These are phyloP conservation scores for Dascillus cervinus DNA, from an alignment of 2,888 invertebrate genomes.

Conservation along the genomic window DNA sequence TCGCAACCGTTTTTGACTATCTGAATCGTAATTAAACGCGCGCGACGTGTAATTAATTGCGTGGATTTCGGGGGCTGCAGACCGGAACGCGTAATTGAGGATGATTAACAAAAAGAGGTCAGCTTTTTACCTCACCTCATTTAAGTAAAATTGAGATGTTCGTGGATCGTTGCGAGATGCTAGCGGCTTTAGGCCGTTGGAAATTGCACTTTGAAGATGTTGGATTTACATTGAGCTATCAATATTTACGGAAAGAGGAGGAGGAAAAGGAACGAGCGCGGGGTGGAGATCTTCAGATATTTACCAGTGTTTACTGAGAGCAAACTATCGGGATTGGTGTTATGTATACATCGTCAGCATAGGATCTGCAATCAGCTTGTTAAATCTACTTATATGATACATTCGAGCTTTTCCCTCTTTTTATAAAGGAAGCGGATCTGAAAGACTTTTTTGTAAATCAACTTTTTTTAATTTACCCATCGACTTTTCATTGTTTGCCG, in stretches of 20 bases:
- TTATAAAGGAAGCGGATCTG: too few species aligned
- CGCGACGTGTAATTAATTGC: too few species aligned
- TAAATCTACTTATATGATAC: too few species aligned
- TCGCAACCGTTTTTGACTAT: not conserved
- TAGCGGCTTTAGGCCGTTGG: constrained; percentile 5
- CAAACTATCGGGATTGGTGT: constrained; percentile 19
- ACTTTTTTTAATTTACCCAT: too few species aligned
- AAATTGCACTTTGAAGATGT: constrained; percentile 23
- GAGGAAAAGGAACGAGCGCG: too few species aligned
- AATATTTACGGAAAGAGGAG: constrained; percentile 23
- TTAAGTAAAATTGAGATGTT: not conserved
- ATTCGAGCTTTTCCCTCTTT: too few species aligned
- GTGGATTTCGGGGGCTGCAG: too few species aligned
- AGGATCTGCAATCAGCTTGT: too few species aligned
- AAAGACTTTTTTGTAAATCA: too few species aligned
- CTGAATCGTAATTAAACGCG: too few species aligned
- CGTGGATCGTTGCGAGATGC: not conserved
- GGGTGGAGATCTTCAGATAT: constrained; percentile 19
- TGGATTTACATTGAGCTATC: constrained; percentile 25
- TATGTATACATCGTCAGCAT: constrained; percentile 12
- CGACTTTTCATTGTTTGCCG: too few species aligned
- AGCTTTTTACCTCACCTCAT: not conserved
- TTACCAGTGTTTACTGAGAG: constrained; percentile 20
- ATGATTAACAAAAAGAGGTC: not conserved
- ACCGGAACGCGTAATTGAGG: too few species aligned